Evolutionary conservation across 2,888 invertebrate species (phyloP).

Genomic region (Phalera bucephala): DNA sequence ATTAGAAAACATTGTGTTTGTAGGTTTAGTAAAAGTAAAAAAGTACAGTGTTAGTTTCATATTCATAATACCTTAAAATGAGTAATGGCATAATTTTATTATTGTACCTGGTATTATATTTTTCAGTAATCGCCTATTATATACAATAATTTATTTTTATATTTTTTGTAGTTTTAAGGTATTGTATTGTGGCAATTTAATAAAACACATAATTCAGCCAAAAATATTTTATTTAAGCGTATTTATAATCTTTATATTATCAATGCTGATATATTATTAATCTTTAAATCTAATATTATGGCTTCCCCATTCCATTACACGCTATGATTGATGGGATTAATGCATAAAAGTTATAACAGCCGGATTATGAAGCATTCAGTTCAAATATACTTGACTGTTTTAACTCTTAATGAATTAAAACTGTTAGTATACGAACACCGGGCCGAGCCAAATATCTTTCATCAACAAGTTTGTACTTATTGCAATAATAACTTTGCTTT

Average conservation of each 20-base stretch:
- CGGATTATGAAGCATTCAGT: constrained; percentile 19
- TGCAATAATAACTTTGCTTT: constrained; percentile 54
- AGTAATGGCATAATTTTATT: neutral
- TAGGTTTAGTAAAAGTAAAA: too few relatives aligned
- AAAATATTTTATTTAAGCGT: constrained; percentile 84
- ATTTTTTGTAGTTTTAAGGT: too few relatives aligned
- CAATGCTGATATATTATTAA: constrained; percentile 82
- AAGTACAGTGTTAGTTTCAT: too few relatives aligned
- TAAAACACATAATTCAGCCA: constrained; percentile 74
- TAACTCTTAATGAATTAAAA: constrained; percentile 50
- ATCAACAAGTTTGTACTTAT: constrained; percentile 76
- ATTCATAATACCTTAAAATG: too few relatives aligned
- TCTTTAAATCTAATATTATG: constrained; percentile 77
- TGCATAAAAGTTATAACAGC: constrained; percentile 55
- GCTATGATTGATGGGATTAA: constrained; percentile 52
- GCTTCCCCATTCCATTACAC: constrained; percentile 67
- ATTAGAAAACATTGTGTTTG: too few relatives aligned
- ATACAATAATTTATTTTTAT: neutral
- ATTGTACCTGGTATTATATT: neutral
- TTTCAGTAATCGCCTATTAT: neutral
- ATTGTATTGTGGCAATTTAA: too few relatives aligned
- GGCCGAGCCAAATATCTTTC: constrained; percentile 61
- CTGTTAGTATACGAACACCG: constrained; percentile 61
- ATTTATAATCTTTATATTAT: constrained; percentile 82
- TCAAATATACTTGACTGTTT: constrained; percentile 34